These are phyloP conservation scores for Salmo trutta DNA, from an alignment of 2,797 vertebrate species.

Conservation along the genomic window DNA sequence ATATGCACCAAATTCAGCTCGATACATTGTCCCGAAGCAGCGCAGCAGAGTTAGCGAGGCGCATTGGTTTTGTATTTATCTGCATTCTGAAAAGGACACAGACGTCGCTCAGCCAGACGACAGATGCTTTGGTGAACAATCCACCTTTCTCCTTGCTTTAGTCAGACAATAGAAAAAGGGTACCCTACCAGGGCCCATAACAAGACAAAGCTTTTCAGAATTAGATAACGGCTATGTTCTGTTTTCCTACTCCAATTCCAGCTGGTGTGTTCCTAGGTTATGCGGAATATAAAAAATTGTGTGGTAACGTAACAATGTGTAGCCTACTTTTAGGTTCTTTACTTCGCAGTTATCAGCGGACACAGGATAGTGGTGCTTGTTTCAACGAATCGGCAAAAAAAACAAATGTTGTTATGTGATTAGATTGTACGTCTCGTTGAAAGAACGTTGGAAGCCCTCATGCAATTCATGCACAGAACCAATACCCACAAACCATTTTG, in stretches of 20 bases:
- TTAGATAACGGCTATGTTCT: neutral
- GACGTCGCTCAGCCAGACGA: neutral
- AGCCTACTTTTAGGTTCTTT: neutral
- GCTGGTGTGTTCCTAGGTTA: neutral
- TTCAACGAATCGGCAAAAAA: neutral
- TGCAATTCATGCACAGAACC: neutral
- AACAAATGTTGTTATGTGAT: neutral
- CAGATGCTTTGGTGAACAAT: neutral
- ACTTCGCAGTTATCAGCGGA: neutral
- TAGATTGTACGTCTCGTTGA: neutral
- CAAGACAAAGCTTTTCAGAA: neutral
- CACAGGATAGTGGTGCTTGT: neutral
- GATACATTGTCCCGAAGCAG: neutral
- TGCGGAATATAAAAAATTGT: neutral
- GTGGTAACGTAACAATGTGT: neutral
- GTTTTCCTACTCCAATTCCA: neutral
- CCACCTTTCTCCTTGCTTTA: neutral
- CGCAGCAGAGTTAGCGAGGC: neutral
- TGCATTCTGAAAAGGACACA: neutral
- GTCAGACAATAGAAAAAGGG: neutral
- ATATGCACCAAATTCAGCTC: neutral
- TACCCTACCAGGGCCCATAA: neutral
- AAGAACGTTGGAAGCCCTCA: neutral
- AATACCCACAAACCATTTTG: slow-evolving; percentile 5
- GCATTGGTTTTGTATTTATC: neutral